Conservation (phyloP, 2,113 vertebrate species). For the Malurus cyaneus region DNA sequence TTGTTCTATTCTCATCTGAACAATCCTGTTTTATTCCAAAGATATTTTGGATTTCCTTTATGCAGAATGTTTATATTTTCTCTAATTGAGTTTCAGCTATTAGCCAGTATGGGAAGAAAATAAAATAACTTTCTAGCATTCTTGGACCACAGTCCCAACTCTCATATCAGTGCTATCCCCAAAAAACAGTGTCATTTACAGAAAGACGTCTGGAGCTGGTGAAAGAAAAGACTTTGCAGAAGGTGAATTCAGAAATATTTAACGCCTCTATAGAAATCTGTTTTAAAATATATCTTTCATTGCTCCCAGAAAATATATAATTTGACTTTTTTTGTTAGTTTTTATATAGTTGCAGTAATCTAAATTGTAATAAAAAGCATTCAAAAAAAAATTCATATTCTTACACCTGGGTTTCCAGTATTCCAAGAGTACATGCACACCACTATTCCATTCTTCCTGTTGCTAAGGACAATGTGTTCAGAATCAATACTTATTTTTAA, state of each 20-base stretch:
- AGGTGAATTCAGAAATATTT: not conserved
- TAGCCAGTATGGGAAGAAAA: not conserved
- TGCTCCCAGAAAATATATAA: not conserved
- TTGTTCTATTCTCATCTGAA: not conserved
- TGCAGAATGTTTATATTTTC: not conserved
- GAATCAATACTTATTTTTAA: not conserved
- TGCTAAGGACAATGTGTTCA: not conserved
- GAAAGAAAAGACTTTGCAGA: not conserved
- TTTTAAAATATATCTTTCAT: not conserved
- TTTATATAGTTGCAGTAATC: not conserved
- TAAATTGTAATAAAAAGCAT: not conserved
- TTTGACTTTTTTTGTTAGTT: not conserved
- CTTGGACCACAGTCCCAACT: not conserved
- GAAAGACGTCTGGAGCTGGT: not conserved
- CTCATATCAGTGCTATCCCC: not conserved
- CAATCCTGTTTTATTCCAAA: not conserved
- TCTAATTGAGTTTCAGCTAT: not conserved
- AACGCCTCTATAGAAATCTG: not conserved
- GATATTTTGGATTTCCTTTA: not conserved
- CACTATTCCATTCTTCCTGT: not conserved
- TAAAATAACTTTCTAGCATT: not conserved
- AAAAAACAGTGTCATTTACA: not conserved
- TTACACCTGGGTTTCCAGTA: not conserved
- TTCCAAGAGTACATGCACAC: not conserved
- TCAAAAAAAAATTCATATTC: not conserved